Base-by-base conservation (phyloP, 2,797 vertebrate genomes). In the Sorex maritimensis region DNA sequence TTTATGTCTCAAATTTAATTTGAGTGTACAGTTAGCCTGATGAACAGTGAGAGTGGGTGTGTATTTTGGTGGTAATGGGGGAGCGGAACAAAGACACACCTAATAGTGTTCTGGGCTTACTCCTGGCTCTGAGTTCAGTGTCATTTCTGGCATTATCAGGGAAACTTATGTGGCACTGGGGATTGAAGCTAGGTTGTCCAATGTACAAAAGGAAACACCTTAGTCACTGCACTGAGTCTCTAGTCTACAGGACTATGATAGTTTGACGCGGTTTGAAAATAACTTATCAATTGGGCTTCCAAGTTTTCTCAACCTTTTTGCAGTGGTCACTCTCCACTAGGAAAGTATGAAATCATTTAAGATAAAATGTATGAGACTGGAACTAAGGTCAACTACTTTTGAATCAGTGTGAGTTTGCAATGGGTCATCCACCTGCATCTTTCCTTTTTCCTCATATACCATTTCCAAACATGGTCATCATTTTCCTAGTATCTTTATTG, bases 241-340 rank as follows among this genome's bases (percentile, higher is more conserved):
- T 17, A 55, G 52, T 4, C 52, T 5, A 14, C 4, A 13, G 13
- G 17, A 55, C 52, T 55, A 71, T 68, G 88, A 94, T 81, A 87
- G 3, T 81, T 96, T 97, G 96, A 91, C 38, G 95, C 79, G 49
- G 73, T 93, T 94, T 96, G 84, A 87, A 97, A 82, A 93, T 95
- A 95, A 95, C 94, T 97, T 97, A 97, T 97, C 86, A 96, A 88
- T 65, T 75, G 41, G 94, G 96, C 88, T 96, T 97, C 91, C 96
- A 97, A 97, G 81, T 17, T 5, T 52, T 77, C 58, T 95, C 95
- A 72, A 49, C 30, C 46, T 92, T 97, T 91, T 75, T 82, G 1
- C 75, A 44, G 58, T 92, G 44, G 44, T 94, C 93, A 68, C 4
- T 95, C 92, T 96, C 92, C 95, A 95, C 38, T 85, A 97, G 78